Base-by-base conservation (phyloP, 2,797 vertebrate genomes). In the Micromesistius poutassou region DNA sequence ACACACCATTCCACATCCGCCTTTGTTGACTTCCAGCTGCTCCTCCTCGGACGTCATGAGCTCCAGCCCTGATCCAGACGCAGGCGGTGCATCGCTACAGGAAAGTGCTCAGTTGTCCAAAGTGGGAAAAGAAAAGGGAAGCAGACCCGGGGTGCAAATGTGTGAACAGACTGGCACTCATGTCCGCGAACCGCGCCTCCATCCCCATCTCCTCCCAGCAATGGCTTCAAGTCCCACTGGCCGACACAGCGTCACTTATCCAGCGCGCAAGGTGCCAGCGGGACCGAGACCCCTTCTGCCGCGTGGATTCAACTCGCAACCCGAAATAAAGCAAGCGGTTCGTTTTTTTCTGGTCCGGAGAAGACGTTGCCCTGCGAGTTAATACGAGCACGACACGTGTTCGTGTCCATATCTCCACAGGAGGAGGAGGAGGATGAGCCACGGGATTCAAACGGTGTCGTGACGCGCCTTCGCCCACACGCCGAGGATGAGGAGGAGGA, bases 381-480 rank as follows among this genome's bases (percentile, higher is more conserved):
- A 13, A 42, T 13, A 42, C 40, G 40, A 13, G 13, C 13, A 42
- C 40, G 3, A 81, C 82, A 91, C 82, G 89, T 89, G 90, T 83
- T 85, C 81, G 40, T 35, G 25, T 66, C 74, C 42, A 71, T 28
- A 76, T 50, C 78, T 42, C 76, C 81, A 83, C 83, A 83, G 33
- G 33, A 35, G 33, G 5, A 35, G n/a, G n/a, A 2, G 74, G 31
- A 75, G 42, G 75, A 38, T 33, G 70, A 81, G 73, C 42, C 76
- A 76, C 82, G n/a, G 80, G 10, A 42, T 42, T 42, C 40, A 87
- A 83, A 82, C 85, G 83, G 83, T 90, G 91, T 91, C 89, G 89
- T 91, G 93, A 93, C 88, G 90, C 81, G 80, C 78, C 79, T 50
- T 84, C 78, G 30, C 40, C 73, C 30, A n/a, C 73, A 19, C 42